Evolutionary conservation across 2,888 invertebrate genomes (phyloP), one percentile per base, ranked within the genome.

Genomic region (Sinotaia quadrata): DNA sequence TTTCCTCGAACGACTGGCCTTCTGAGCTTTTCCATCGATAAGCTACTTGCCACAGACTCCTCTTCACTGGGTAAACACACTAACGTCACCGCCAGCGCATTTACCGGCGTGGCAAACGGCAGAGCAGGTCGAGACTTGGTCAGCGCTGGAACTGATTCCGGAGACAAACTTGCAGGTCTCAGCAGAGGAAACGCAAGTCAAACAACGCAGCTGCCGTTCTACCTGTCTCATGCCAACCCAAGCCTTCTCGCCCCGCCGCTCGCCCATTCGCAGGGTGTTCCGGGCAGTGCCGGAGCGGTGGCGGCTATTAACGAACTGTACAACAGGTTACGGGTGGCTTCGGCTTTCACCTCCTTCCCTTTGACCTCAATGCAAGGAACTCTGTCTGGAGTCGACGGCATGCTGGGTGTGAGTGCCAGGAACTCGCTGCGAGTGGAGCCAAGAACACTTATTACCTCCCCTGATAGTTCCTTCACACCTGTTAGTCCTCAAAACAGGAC

Each of bases 1-100:
- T 56, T 44, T 31, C 34, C 63, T n/a, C 52, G 54, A 1, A n/a
- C 51, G 27, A 41, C 52, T 24, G 44, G 54, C n/a, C 31, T 65
- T 37, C 44, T 65, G 21, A 65, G 41, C 56, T 65, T 65, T 56
- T 65, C 65, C 34, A 47, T 65, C 56, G 65, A 65, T 27, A 65
- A 65, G 29, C 65, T 65, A 15, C 56, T 65, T 24, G 62, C 51
- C 7, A 34, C 61, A 1, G 61, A 61, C 12, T 24, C 58, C 24
- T 8, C 61, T 7, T 18, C 41, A 36, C 12, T 34, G 15, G 52
- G 33, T 12, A 36, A n/a, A n/a, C n/a, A 18, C 7, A n/a, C 33
- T 4, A 36, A 4, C n/a, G 57, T 18, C 24, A 24, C 51, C 36
- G 12, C 34, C 21, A 33, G n/a, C 21, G 36, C 49, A 2, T n/a